Base-by-base conservation (phyloP, 37 sponge, comb jelly and placozoan genomes). In the Eunapius fragilis region DNA sequence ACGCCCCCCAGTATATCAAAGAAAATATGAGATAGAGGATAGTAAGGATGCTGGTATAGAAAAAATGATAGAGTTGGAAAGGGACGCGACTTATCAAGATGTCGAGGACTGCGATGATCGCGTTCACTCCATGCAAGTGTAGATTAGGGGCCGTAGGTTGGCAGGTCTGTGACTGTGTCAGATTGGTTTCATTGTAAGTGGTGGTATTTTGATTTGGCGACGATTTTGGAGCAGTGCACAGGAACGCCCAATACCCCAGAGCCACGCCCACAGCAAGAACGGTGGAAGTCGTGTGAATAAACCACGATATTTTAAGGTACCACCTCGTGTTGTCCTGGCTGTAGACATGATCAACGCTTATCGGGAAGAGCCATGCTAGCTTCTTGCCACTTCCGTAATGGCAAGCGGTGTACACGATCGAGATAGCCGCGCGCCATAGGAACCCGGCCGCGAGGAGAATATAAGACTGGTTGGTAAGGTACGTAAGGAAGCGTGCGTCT, bases 121-220 rank as follows among this genome's bases (percentile, higher is more conserved):
- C n/a, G 33, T 91, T 88, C 9, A 94, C 32, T 3, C 89, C 89
- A 31, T 94, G 95, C 1, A 94, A 35, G 30, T 88, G 87, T 0
- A 94, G 11, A 27, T 81, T 35, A 26, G 12, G 5, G 14, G 17
- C 58, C 19, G 58, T 58, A 17, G 1, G 58, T 19, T 1, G 58
- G 17, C 58, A 68, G 23, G 58, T n/a, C 0, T 75, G 25, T 49
- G 68, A 33, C 9, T 25, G 2, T 11, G 75, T 48, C 9, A 30
- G 26, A 68, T n/a, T 74, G 22, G 26, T 79, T 58, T 12, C 17
- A 58, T 58, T 58, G 22, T 13, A 41, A 3, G 6, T 58, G 58
- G 14, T 2, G 58, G 58, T 19, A 11, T 2, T 19, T 17, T 10
- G 6, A 41, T 41, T 41, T 6, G 41, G 6, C 41, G 41, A 41